These are phyloP conservation scores for Melanostigma gelatinosum DNA, from an alignment of 2,113 vertebrate species.

Conservation along the genomic window DNA sequence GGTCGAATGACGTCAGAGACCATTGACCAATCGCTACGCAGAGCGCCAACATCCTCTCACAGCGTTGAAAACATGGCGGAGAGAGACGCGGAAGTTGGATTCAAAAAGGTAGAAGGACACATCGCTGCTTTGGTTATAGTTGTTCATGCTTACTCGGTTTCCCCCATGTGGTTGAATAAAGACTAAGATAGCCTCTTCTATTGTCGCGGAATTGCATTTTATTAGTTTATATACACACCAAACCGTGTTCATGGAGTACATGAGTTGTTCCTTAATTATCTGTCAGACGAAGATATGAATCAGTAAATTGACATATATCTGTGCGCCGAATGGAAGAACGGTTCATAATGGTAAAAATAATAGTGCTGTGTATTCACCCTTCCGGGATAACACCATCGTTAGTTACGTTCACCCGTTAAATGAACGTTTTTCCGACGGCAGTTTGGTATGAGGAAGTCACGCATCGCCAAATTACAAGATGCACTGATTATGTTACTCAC, in stretches of 20 bases:
- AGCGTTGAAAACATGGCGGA: constrained; percentile 71
- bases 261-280: no score
- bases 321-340: constrained; percentile 20
- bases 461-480: not conserved
- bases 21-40: constrained; percentile 47
- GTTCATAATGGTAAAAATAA: not conserved
- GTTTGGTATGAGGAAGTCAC: not conserved
- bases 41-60: constrained; percentile 57
- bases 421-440: not conserved
- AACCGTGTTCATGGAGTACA: not conserved
- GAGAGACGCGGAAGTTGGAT: constrained; percentile 56
- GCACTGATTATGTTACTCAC: not conserved
- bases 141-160: not conserved
- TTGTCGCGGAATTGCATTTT: not conserved
- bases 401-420: fast-evolving
- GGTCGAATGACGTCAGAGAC: constrained; percentile 29
- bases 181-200: fast-evolving
- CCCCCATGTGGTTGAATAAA: not conserved
- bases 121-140: fast-evolving
- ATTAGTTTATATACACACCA: not conserved
- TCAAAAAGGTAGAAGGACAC: constrained; percentile 75
- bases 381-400: not conserved
- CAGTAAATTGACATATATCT: not conserved
- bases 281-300: not conserved
- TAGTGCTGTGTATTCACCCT: fast-evolving